A percentile compares a stretch with the other conserved stretches of the same genome.
These are phyloP conservation scores for Acrossocheilus fasciatus DNA, from an alignment of 2,797 vertebrate genomes.

Conservation along the genomic window DNA sequence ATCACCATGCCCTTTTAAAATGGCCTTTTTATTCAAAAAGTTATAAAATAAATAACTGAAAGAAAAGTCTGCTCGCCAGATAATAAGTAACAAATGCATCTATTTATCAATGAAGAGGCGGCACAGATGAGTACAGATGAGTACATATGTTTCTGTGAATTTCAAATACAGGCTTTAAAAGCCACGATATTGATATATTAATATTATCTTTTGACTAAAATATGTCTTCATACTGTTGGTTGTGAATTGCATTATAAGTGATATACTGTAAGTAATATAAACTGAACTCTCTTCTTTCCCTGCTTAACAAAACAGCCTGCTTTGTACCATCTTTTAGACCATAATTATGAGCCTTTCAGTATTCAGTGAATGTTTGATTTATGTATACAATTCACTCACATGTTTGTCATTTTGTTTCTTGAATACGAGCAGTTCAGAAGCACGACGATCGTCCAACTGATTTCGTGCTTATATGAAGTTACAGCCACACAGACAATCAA, in stretches of 20 bases:
- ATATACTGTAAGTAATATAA: not conserved
- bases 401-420: not conserved
- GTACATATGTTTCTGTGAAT: not conserved
- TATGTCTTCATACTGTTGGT: not conserved
- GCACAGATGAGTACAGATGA: not conserved
- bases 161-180: not conserved
- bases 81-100: not conserved
- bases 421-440: not conserved
- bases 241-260: not conserved
- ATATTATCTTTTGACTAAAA: not conserved
- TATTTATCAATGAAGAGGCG: not conserved
- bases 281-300: not conserved
- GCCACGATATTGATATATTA: not conserved
- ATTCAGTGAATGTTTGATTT: not conserved
- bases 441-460: not conserved
- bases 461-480: not conserved
- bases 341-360: not conserved
- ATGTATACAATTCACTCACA: not conserved
- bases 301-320: not conserved
- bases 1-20: conserved; percentile 19
- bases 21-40: not conserved
- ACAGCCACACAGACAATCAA: not conserved
- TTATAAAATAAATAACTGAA: not conserved
- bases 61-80: not conserved
- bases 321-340: not conserved